Percentiles rank a stretch among this genome's conserved stretches.
Conservation (phyloP, 2,888 invertebrate species). For the Nomada lathburiana region DNA sequence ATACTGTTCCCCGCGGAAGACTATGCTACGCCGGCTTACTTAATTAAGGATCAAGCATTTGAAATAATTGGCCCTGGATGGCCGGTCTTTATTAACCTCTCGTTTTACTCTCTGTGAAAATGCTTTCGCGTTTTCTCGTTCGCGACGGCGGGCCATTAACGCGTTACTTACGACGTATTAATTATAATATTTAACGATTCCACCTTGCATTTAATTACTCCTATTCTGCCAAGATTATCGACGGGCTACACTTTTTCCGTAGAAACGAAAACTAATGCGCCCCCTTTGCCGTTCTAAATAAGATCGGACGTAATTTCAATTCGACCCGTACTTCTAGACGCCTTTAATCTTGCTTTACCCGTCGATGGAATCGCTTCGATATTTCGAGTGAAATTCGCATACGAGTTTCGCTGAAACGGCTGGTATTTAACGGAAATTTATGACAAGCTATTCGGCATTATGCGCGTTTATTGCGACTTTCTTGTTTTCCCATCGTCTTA, state of each 20-base stretch:
- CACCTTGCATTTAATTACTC: background rate
- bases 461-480: conserved; percentile 32
- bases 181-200: background rate
- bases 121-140: background rate
- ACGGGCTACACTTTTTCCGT: background rate
- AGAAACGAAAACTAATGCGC: background rate
- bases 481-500: conserved; percentile 25
- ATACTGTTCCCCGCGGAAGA: background rate
- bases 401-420: background rate
- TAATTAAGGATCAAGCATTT: conserved; percentile 8
- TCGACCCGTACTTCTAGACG: background rate
- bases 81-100: conserved; percentile 10
- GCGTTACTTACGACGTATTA: background rate
- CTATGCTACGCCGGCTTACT: background rate
- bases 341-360: background rate
- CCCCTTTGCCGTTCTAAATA: no score
- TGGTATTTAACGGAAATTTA: conserved; percentile 40
- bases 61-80: conserved; percentile 10
- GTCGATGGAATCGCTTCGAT: background rate
- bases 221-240: background rate
- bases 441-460: conserved; percentile 30
- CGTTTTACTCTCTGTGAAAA: background rate
- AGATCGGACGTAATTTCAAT: background rate
- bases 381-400: background rate
- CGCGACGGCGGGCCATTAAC: background rate